phyloP scores from a whole-genome alignment of 2,797 vertebrate genomes.

The Characodon lateralis region DNA sequence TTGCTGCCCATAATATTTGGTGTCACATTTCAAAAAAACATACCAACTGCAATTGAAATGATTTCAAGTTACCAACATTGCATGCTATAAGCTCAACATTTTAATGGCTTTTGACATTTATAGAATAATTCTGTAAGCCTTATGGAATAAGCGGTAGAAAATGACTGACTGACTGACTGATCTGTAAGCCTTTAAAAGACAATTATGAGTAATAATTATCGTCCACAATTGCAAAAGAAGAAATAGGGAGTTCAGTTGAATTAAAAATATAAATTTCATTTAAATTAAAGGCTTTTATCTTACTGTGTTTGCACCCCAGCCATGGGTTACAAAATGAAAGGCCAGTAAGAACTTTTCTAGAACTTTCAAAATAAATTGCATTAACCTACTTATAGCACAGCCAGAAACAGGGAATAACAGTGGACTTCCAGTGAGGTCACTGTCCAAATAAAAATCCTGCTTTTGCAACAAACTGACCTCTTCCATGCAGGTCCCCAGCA shows the following conservation, averaged over 20 bases:
- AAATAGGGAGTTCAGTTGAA: constrained; percentile 36
- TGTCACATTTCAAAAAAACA: constrained; percentile 16
- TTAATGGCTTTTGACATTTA: constrained; percentile 11
- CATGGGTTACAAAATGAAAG: too few relatives aligned
- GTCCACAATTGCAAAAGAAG: constrained; percentile 19
- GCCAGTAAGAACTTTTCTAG: too few relatives aligned
- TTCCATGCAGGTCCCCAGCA: too few relatives aligned
- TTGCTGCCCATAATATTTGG: constrained; percentile 3
- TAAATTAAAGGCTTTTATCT: constrained; percentile 19
- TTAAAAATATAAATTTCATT: constrained; percentile 37
- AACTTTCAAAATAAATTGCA: too few relatives aligned
- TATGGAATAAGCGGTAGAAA: too few relatives aligned
- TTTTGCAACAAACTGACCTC: too few relatives aligned
- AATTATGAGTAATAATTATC: constrained; percentile 28
- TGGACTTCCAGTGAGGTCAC: too few relatives aligned
- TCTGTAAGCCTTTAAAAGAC: not conserved
- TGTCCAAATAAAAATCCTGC: too few relatives aligned
- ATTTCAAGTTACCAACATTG: not conserved
- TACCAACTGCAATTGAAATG: constrained; percentile 1
- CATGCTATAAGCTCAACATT: not conserved
- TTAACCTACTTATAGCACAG: too few relatives aligned
- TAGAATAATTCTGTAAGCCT: not conserved
- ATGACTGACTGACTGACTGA: too few relatives aligned
- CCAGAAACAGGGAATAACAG: too few relatives aligned
- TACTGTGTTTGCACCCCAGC: too few relatives aligned